Percentiles rank a stretch among this genome's conserved stretches.
phyloP scores from a whole-genome alignment of 2,797 vertebrate species.

The Phrynocephalus vlangalii region DNA sequence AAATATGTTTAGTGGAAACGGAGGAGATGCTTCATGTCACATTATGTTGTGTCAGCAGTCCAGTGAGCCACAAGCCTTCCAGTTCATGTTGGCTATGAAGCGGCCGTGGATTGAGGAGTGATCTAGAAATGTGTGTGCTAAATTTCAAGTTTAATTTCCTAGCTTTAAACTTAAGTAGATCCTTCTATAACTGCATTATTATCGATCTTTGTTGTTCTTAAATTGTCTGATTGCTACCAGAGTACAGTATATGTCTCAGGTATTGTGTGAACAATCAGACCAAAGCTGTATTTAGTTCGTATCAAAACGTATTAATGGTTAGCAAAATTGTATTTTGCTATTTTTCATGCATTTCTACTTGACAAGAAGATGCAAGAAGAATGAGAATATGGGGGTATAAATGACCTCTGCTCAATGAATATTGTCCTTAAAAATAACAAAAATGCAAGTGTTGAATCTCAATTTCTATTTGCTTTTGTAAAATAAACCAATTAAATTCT shows the following conservation, averaged over 20 bases:
- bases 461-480: conserved; percentile 31
- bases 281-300: neutral
- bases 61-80: neutral
- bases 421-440: neutral
- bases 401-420: conserved; percentile 3
- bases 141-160: neutral
- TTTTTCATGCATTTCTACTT: conserved; percentile 13
- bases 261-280: neutral
- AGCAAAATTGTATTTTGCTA: neutral
- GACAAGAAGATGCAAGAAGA: neutral
- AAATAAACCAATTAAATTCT: conserved; percentile 68
- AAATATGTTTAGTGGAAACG: conserved; percentile 5
- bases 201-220: neutral
- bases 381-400: neutral
- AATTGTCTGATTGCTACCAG: neutral
- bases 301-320: neutral
- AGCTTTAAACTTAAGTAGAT: neutral
- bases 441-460: neutral
- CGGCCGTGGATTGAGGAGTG: neutral
- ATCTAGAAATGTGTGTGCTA: neutral
- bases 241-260: neutral
- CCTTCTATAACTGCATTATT: neutral
- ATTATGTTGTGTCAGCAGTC: neutral
- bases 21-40: conserved; percentile 11
- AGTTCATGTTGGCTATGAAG: neutral